Conservation (phyloP, 1,140 invertebrate species). For the Periplaneta americana region DNA sequence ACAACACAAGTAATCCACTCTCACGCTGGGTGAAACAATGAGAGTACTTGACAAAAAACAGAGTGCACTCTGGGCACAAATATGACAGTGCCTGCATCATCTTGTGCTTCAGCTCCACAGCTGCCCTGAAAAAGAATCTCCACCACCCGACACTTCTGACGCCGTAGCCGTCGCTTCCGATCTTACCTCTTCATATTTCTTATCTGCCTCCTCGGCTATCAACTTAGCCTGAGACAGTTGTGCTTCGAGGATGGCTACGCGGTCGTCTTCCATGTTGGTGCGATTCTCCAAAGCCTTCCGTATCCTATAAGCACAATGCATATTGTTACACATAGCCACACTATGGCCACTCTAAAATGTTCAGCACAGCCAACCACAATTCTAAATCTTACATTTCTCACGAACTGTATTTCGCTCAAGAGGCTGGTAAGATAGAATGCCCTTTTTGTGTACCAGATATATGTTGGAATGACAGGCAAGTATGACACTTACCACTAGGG, state of each 20-base stretch:
- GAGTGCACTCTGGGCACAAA: background rate
- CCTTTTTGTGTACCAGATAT: too few species aligned
- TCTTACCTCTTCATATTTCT: slow-evolving; percentile 97
- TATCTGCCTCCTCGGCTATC: slow-evolving; percentile 97
- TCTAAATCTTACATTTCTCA: too few species aligned
- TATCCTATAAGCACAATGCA: slow-evolving; percentile 61
- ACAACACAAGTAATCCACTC: background rate
- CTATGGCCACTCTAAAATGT: too few species aligned
- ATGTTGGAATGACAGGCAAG: too few species aligned
- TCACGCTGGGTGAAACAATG: background rate
- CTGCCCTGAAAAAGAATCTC: background rate
- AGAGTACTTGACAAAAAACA: background rate
- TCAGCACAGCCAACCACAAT: too few species aligned
- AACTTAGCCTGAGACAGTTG: slow-evolving; percentile 94
- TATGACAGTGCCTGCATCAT: background rate
- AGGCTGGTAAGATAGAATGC: too few species aligned
- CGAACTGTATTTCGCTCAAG: too few species aligned
- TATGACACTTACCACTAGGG: too few species aligned
- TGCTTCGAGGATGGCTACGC: slow-evolving; percentile 88
- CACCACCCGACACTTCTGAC: background rate
- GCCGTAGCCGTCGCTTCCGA: background rate
- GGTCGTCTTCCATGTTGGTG: slow-evolving; percentile 98
- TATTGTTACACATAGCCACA: too few species aligned
- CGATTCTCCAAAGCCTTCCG: slow-evolving; percentile 97
- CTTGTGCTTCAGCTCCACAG: background rate